phyloP scores from a whole-genome alignment of 2,797 vertebrate species.

The Urocyon cinereoargenteus region DNA sequence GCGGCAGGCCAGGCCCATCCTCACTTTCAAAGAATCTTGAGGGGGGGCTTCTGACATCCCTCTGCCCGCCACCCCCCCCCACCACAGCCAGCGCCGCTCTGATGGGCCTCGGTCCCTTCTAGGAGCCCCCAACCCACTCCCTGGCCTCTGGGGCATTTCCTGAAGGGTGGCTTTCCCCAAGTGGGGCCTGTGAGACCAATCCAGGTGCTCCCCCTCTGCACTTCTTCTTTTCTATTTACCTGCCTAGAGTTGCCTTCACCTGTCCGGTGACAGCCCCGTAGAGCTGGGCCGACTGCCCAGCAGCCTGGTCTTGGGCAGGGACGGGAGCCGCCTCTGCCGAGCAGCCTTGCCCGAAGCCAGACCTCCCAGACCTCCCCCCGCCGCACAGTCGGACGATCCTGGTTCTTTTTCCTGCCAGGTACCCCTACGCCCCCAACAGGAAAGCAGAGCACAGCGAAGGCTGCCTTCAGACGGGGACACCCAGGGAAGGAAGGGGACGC shows the following conservation, averaged over 20 bases:
- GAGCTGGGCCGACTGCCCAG: neutral
- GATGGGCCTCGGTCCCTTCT: neutral
- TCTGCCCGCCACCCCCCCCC: neutral
- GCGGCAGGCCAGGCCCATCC: neutral
- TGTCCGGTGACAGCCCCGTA: neutral
- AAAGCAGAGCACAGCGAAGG: neutral
- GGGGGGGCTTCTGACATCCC: neutral
- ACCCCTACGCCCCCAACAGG: neutral
- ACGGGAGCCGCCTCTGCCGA: neutral
- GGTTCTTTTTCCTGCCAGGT: neutral
- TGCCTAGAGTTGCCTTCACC: neutral
- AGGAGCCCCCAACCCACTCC: too few relatives aligned
- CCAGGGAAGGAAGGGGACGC: neutral
- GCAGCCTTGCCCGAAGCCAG: neutral
- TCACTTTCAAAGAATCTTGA: neutral
- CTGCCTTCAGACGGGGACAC: neutral
- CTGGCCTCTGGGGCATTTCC: neutral
- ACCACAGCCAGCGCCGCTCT: neutral
- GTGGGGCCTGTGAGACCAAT: neutral
- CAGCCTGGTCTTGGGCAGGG: neutral
- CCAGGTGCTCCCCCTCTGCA: neutral
- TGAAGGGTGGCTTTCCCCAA: neutral
- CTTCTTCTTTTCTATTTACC: neutral
- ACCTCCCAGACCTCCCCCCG: neutral
- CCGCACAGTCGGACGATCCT: neutral